A percentile compares a stretch with the other conserved stretches of the same genome.
These are phyloP conservation scores for Aeoliscus strigatus DNA, from an alignment of 2,797 vertebrate species.

Conservation along the genomic window DNA sequence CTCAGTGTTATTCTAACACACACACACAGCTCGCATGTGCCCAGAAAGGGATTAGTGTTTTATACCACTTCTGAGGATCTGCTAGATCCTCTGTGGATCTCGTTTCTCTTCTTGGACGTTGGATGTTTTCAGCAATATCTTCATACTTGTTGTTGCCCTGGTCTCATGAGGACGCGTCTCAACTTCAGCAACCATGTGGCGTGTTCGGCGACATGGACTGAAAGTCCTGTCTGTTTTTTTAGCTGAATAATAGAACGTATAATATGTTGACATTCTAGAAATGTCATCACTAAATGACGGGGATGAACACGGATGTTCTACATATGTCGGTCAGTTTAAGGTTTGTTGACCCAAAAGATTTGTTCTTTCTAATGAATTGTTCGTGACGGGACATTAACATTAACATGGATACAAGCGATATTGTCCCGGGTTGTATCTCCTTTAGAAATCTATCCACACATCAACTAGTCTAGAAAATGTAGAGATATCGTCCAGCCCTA, in stretches of 20 bases:
- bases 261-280: background rate
- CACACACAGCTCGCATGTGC: conserved; percentile 45
- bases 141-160: conserved; percentile 46
- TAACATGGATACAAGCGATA: no score
- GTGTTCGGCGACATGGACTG: conserved; percentile 4
- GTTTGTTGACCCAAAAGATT: no score
- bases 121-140: conserved; percentile 48
- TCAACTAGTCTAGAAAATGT: no score
- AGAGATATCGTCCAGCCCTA: no score
- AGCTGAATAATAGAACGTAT: background rate
- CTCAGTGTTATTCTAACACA: conserved; percentile 73
- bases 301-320: no score
- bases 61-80: conserved; percentile 73
- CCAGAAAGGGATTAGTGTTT: conserved; percentile 73
- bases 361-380: no score
- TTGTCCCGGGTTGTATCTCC: no score
- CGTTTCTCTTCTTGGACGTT: conserved; percentile 57
- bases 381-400: no score
- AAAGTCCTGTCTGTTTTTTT: background rate
- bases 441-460: no score
- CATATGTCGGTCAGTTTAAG: no score
- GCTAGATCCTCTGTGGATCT: conserved; percentile 52
- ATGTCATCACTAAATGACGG: no score
- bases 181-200: conserved; percentile 9
- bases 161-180: conserved; percentile 43